Evolutionary conservation across 1,140 invertebrate species (phyloP).

Genomic region (Lepidostoma basale): DNA sequence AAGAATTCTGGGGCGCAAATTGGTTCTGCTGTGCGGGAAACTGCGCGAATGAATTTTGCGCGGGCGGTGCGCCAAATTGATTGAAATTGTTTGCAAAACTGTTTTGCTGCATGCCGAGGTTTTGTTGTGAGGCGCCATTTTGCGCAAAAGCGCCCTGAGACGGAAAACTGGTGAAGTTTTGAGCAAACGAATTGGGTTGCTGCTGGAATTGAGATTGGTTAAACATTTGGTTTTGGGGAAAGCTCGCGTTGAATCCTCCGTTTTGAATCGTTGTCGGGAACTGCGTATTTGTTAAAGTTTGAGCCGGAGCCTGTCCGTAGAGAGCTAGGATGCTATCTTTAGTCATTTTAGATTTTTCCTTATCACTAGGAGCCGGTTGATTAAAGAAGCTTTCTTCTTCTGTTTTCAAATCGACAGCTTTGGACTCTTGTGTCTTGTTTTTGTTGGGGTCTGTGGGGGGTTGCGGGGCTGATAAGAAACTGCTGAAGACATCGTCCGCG

Average conservation of each 20-base stretch:
- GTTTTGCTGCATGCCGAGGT: constrained; percentile 6
- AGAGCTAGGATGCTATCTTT: constrained; percentile 94
- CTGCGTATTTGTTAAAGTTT: constrained; percentile 6
- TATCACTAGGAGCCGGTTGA: constrained; percentile 75
- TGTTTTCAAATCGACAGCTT: constrained; percentile 64
- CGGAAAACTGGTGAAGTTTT: constrained; percentile 24
- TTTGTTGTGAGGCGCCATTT: constrained; percentile 7
- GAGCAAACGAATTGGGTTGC: neutral
- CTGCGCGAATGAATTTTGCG: constrained; percentile 24
- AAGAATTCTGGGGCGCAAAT: constrained; percentile 25
- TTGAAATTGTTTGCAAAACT: constrained; percentile 23
- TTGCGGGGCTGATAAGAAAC: constrained; percentile 74
- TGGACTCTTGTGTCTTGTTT: constrained; percentile 51
- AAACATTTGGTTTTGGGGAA: constrained; percentile 31
- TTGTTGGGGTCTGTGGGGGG: constrained; percentile 52
- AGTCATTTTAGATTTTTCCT: constrained; percentile 82
- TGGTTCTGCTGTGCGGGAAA: constrained; percentile 28
- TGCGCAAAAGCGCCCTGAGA: constrained; percentile 21
- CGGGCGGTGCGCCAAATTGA: constrained; percentile 18
- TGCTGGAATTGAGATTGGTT: constrained; percentile 13
- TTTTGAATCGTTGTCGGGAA: constrained; percentile 23
- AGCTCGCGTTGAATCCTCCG: constrained; percentile 8
- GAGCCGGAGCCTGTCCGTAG: constrained; percentile 71
- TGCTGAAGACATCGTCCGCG: constrained; percentile 76
- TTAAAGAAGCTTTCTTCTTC: constrained; percentile 92